Evolutionary conservation across 2,113 vertebrate genomes (phyloP), one percentile per base, ranked within the genome.

Genomic region (Corythoichthys intestinalis): DNA sequence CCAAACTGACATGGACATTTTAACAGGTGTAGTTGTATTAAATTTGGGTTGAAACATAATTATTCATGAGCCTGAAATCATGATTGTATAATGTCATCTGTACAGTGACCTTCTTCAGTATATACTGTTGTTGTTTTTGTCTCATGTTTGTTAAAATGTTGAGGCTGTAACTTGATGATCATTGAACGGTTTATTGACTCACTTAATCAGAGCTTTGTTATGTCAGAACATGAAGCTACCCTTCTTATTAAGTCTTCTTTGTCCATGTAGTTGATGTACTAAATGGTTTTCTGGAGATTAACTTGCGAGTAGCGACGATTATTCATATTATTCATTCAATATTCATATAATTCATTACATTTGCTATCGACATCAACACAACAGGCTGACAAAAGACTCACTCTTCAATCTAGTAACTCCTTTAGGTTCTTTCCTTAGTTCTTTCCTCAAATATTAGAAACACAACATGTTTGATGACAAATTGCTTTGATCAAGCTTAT

Each of bases 391-490:
- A n/a, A n/a, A n/a, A n/a, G n/a, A n/a, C n/a, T n/a, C 48, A 41
- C n/a, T 4, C 47, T 57, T 65, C 78, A 38, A 69, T 77, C 58
- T 54, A 56, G 41, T 53, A n/a, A 6, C 20, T n/a, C 4, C 53
- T 49, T 50, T 37, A 2, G 9, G 60, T 59, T 48, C 41, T 59
- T 41, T 71, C 60, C 47, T n/a, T n/a, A n/a, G n/a, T n/a, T n/a
- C n/a, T n/a, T 35, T n/a, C 62, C 70, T 39, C 46, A 71, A 58
- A 68, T 54, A 70, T 52, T 72, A 34, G 17, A 74, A 65, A 69
- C 3, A 38, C 38, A 74, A 64, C 2, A 56, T 11, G 6, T 74
- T 28, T 9, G 6, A 66, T 17, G 47, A 67, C 20, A 61, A 65
- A 53, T 65, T 41, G 13, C 46, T 37, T 2, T 53, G n/a, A 9